Percentiles rank a stretch among this genome's conserved stretches.
Conservation (phyloP, 2,113 vertebrate species). For the Drymodes brunneopygia region DNA sequence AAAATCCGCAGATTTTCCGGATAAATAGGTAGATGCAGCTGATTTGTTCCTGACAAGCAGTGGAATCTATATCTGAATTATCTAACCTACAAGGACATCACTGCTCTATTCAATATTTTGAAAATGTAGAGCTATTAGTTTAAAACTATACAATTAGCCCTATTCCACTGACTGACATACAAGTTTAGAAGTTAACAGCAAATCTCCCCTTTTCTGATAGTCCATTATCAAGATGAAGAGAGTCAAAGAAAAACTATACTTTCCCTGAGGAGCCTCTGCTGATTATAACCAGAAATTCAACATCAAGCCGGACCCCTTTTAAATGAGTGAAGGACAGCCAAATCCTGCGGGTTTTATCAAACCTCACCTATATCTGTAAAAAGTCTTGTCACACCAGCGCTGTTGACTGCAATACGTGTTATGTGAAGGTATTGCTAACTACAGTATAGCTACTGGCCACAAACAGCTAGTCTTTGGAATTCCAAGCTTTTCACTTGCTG, state of each 20-base stretch:
- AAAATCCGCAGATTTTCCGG: background rate
- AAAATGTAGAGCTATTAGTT: background rate
- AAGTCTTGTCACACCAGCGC: background rate
- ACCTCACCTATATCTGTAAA: background rate
- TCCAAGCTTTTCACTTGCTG: background rate
- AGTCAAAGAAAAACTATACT: background rate
- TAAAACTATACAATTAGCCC: background rate
- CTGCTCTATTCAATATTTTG: background rate
- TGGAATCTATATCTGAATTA: background rate
- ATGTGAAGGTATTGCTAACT: background rate
- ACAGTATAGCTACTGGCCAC: background rate
- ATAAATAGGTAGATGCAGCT: background rate
- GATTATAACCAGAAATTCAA: background rate
- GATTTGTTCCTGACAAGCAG: background rate
- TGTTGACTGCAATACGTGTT: background rate
- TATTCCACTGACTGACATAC: background rate
- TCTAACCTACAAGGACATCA: background rate
- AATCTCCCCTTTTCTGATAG: background rate
- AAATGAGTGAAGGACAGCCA: background rate
- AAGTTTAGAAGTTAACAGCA: background rate
- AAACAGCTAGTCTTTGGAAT: background rate
- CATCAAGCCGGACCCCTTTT: background rate
- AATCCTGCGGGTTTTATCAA: background rate
- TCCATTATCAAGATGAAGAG: background rate
- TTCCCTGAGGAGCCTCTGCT: background rate